A percentile compares a stretch with the other conserved stretches of the same genome.
Evolutionary conservation across 2,888 invertebrate species (phyloP).

Genomic region (Trachelus tabidus): DNA sequence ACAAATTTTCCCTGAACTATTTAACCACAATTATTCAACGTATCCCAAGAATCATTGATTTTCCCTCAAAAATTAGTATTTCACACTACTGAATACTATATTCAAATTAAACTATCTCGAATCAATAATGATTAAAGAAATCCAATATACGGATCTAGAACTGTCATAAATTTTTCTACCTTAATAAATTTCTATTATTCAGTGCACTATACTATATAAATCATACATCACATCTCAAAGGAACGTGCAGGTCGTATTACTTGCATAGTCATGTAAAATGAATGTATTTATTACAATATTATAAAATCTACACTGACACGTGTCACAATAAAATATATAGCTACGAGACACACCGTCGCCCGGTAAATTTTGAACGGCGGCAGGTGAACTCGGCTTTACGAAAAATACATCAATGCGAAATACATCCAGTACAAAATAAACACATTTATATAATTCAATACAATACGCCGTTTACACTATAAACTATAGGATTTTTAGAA

Average conservation of each 20-base stretch:
- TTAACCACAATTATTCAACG: background rate
- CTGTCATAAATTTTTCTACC: background rate
- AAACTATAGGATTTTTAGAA: slow-evolving; percentile 1
- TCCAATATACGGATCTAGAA: background rate
- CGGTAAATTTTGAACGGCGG: slow-evolving; percentile 21
- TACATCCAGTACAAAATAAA: slow-evolving; percentile 57
- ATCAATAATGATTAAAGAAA: background rate
- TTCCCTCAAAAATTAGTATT: background rate
- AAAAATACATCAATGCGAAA: slow-evolving; percentile 54
- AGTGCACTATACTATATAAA: background rate
- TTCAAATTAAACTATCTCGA: background rate
- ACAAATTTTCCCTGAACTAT: background rate
- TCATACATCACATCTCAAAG: background rate
- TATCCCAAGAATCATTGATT: background rate
- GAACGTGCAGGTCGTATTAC: background rate
- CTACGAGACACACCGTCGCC: slow-evolving; percentile 29
- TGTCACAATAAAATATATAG: slow-evolving; percentile 42
- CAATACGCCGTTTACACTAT: slow-evolving; percentile 1
- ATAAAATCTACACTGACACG: slow-evolving; percentile 58
- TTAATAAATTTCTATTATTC: background rate
- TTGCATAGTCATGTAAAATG: slow-evolving; percentile 35
- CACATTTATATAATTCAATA: slow-evolving; percentile 36
- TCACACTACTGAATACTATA: background rate
- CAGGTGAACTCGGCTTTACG: slow-evolving; percentile 26
- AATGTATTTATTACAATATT: slow-evolving; percentile 63